A percentile compares a stretch with the other conserved stretches of the same genome.
Evolutionary conservation across 2,888 invertebrate genomes (phyloP).

Genomic region (Chironomus riparius): DNA sequence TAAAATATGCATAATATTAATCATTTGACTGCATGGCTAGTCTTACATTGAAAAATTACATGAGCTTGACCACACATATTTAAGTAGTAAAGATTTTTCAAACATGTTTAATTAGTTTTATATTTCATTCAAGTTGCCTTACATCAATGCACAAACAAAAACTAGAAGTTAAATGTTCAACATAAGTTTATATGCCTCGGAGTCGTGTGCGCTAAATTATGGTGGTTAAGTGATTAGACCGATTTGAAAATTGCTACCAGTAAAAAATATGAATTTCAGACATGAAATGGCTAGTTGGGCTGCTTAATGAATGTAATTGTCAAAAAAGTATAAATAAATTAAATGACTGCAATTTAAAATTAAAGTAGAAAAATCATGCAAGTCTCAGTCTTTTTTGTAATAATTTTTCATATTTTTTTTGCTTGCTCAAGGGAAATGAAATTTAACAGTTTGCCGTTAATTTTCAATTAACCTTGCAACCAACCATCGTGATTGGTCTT

Average conservation of each 20-base stretch:
- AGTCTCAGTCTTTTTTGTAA: background rate
- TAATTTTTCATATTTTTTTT: background rate
- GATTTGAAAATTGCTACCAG: background rate
- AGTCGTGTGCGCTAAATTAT: background rate
- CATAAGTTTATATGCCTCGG: background rate
- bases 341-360: background rate
- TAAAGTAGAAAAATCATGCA: background rate
- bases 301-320: background rate
- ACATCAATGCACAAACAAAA: no score
- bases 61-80: background rate
- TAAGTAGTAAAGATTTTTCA: background rate
- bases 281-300: background rate
- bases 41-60: background rate
- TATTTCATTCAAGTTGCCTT: no score
- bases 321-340: background rate
- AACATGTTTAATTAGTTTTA: slow-evolving; percentile 10
- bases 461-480: background rate
- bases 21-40: background rate
- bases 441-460: background rate
- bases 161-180: background rate
- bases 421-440: background rate
- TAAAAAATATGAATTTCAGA: background rate
- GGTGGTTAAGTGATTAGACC: slow-evolving; percentile 3
- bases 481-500: background rate
- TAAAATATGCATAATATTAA: slow-evolving; percentile 17